phyloP scores from a whole-genome alignment of 2,797 vertebrate species.

The Ptychobarbus kaznakovi region DNA sequence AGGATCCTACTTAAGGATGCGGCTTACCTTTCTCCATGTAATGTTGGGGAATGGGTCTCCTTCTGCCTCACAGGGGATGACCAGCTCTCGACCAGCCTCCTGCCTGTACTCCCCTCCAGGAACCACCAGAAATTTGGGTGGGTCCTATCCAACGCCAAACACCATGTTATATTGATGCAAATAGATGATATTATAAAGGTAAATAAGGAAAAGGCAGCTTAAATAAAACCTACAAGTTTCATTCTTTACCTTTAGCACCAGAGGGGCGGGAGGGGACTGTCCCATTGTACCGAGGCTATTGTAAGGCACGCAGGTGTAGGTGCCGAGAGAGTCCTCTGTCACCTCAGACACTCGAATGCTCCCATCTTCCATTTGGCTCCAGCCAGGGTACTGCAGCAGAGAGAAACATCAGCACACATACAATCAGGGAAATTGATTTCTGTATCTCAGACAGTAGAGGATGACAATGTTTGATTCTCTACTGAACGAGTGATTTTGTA shows the following conservation, averaged over 20 bases:
- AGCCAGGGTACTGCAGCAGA: constrained; percentile 86
- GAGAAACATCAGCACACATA: not conserved
- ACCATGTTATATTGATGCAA: constrained; percentile 3
- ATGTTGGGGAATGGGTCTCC: constrained; percentile 98
- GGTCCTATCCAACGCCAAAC: constrained; percentile 80
- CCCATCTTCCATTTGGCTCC: constrained; percentile 96
- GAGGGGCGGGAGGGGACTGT: constrained; percentile 93
- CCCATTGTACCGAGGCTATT: constrained; percentile 98
- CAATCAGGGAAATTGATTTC: not conserved
- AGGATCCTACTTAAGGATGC: not conserved
- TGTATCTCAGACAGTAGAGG: not conserved
- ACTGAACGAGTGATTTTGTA: not conserved
- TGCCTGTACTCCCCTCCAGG: constrained; percentile 99
- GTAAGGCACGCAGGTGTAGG: constrained; percentile 99
- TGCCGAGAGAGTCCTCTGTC: constrained; percentile 98
- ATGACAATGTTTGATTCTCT: not conserved
- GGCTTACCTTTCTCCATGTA: constrained; percentile 95
- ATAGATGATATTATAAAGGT: not conserved
- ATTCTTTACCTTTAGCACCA: constrained; percentile 94
- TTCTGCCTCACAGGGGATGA: constrained; percentile 96
- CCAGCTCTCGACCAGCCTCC: constrained; percentile 96
- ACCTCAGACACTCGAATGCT: constrained; percentile 97
- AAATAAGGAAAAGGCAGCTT: not conserved
- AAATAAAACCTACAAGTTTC: not conserved
- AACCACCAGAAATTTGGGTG: constrained; percentile 99